phyloP scores from a whole-genome alignment of 2,113 vertebrate species.

The Dendropsophus ebraccatus region DNA sequence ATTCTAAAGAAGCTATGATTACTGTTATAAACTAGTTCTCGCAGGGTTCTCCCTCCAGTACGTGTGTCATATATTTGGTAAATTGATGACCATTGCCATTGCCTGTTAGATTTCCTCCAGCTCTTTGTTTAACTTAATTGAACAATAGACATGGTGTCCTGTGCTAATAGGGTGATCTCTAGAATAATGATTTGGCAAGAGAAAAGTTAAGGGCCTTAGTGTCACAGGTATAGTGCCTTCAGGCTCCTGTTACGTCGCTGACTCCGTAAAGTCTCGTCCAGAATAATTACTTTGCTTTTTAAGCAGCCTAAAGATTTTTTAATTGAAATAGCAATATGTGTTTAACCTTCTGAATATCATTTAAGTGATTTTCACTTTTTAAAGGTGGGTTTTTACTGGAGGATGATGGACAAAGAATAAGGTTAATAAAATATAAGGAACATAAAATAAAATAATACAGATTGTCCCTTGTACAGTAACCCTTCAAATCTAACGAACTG shows the following conservation, averaged over 20 bases:
- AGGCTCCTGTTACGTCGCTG: neutral
- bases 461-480: neutral
- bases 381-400: neutral
- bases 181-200: neutral
- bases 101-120: neutral
- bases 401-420: constrained; percentile 11
- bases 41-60: neutral
- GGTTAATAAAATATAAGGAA: constrained; percentile 11
- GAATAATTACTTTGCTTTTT: constrained; percentile 21
- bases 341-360: constrained; percentile 35
- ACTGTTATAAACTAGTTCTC: neutral
- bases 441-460: neutral
- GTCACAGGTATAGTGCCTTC: neutral
- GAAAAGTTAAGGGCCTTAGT: neutral
- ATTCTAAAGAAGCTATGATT: neutral
- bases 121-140: neutral
- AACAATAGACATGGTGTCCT: neutral
- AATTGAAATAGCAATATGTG: constrained; percentile 37
- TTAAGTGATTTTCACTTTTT: neutral
- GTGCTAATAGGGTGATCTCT: neutral
- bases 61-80: neutral
- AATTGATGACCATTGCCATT: neutral
- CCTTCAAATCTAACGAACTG: neutral
- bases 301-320: constrained; percentile 39
- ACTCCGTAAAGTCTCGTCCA: neutral